phyloP scores from a whole-genome alignment of 2,797 vertebrate species.

The Babyrousa celebensis region DNA sequence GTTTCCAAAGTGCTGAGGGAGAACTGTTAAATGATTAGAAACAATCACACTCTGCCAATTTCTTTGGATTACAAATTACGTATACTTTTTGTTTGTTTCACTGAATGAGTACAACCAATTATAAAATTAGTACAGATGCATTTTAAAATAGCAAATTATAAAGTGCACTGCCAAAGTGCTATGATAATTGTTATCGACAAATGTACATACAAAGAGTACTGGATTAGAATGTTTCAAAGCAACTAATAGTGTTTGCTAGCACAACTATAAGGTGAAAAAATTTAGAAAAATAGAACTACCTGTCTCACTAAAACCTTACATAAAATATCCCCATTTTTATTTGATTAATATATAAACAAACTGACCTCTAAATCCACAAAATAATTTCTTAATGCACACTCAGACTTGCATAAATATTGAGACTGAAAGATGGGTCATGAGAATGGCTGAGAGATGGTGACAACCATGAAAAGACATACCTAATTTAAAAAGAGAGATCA shows the following conservation, averaged over 20 bases:
- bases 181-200: slow-evolving; percentile 59
- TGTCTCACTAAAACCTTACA: slow-evolving; percentile 35
- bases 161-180: slow-evolving; percentile 66
- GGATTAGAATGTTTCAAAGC: slow-evolving; percentile 58
- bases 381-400: slow-evolving; percentile 51
- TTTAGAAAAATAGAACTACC: slow-evolving; percentile 65
- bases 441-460: slow-evolving; percentile 34
- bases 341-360: slow-evolving; percentile 54
- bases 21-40: slow-evolving; percentile 55
- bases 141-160: slow-evolving; percentile 72
- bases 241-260: slow-evolving; percentile 59
- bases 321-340: slow-evolving; percentile 63
- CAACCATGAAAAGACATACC: neutral
- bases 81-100: slow-evolving; percentile 58
- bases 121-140: slow-evolving; percentile 66
- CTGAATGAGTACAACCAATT: slow-evolving; percentile 59
- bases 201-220: slow-evolving; percentile 62
- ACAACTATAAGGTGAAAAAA: slow-evolving; percentile 37
- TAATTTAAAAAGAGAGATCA: slow-evolving; percentile 26
- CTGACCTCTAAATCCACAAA: slow-evolving; percentile 65
- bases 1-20: slow-evolving; percentile 62
- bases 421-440: slow-evolving; percentile 40
- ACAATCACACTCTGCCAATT: slow-evolving; percentile 66
- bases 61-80: slow-evolving; percentile 70
- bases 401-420: slow-evolving; percentile 63